phyloP scores from a whole-genome alignment of 2,797 vertebrate species.

The Pseudomugil tenellus region DNA sequence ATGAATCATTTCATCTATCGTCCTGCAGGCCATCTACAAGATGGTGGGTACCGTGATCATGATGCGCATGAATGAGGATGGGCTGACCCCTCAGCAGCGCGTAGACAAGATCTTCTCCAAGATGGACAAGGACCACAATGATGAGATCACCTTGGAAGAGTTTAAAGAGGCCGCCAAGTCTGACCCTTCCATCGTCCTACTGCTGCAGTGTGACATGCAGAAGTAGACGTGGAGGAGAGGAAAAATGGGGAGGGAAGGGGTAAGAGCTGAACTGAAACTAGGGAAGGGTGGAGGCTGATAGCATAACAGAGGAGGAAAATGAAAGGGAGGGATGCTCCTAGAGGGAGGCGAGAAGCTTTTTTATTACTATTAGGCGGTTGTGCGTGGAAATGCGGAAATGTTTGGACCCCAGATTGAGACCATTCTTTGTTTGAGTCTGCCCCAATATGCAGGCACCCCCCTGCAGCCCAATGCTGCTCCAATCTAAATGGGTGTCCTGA shows the following conservation, averaged over 20 bases:
- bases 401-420: constrained; percentile 42
- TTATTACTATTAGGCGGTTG: constrained; percentile 23
- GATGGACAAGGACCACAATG: constrained; percentile 99
- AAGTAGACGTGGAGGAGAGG: constrained; percentile 82
- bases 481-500: constrained; percentile 15
- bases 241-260: constrained; percentile 27
- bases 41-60: constrained; percentile 99
- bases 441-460: constrained; percentile 7
- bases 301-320: constrained; percentile 20
- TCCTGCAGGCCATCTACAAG: constrained; percentile 94
- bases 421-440: constrained; percentile 37
- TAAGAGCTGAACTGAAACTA: constrained; percentile 36
- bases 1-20: no score
- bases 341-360: constrained; percentile 42
- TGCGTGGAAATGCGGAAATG: constrained; percentile 24
- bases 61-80: constrained; percentile 99
- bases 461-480: constrained; percentile 13
- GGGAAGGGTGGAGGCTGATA: constrained; percentile 34
- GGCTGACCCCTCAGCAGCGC: constrained; percentile 95
- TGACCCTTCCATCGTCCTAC: constrained; percentile 94
- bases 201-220: constrained; percentile 97
- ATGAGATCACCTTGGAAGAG: constrained; percentile 97
- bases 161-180: constrained; percentile 98
- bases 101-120: constrained; percentile 99
- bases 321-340: constrained; percentile 26